Conservation (phyloP, 1,140 invertebrate genomes). For the Stratiolaelaps scimitus region DNA sequence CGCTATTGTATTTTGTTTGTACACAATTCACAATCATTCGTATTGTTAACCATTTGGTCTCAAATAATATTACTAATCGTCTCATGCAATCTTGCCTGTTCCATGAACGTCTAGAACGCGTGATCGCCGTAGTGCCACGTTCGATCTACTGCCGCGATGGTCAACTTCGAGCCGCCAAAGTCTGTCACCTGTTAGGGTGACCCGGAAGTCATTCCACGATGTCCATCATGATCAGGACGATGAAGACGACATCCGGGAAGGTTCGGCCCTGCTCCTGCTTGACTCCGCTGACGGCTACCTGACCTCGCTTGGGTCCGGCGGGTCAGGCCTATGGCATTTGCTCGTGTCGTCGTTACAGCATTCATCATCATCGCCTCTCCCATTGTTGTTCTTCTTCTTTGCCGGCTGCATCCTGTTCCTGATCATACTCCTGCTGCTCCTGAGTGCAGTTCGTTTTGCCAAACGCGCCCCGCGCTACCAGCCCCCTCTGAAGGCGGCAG, state of each 20-base stretch:
- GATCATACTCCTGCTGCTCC: background rate
- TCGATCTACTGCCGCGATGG: background rate
- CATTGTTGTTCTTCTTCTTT: background rate
- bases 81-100: background rate
- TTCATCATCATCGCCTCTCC: background rate
- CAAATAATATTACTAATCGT: background rate
- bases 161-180: too few relatives aligned
- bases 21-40: too few relatives aligned
- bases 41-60: too few relatives aligned
- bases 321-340: conserved; percentile 4
- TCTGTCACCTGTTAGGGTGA: too few relatives aligned
- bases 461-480: conserved; percentile 10
- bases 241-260: background rate
- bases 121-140: background rate
- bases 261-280: background rate
- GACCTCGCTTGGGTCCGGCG: background rate
- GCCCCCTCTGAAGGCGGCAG: background rate
- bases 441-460: conserved; percentile 2
- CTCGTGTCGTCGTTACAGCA: conserved; percentile 4
- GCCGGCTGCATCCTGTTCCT: conserved; percentile 6
- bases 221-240: background rate
- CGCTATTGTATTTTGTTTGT: too few relatives aligned
- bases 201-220: too few relatives aligned
- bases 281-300: background rate
- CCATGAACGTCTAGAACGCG: background rate